Evolutionary conservation across 2,797 vertebrate species (phyloP).

Genomic region (Centroberyx gerrardi): DNA sequence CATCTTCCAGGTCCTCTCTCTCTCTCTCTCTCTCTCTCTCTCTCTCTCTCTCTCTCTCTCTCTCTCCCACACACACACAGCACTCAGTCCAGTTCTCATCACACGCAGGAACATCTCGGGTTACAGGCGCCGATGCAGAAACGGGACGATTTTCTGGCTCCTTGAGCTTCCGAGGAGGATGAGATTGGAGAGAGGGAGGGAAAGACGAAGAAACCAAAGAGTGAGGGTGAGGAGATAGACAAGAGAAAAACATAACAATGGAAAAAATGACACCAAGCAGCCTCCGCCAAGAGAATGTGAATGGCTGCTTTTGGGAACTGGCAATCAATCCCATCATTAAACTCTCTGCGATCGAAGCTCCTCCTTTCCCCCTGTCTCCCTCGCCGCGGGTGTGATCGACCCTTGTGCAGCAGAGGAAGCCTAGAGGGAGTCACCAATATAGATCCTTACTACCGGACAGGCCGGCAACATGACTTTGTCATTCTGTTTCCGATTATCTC

Average conservation of each 20-base stretch:
- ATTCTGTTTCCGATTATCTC: not conserved
- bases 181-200: not conserved
- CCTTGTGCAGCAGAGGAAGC: slow-evolving; percentile 52
- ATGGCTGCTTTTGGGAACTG: slow-evolving; percentile 25
- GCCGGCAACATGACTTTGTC: not conserved
- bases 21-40: not conserved
- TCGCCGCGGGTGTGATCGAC: slow-evolving; percentile 39
- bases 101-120: slow-evolving; percentile 31
- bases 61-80: not conserved
- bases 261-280: slow-evolving; percentile 1
- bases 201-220: not conserved
- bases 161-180: slow-evolving; percentile 8
- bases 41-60: slow-evolving; percentile 7
- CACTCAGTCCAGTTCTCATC: slow-evolving; percentile 25
- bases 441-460: slow-evolving; percentile 33
- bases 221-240: not conserved
- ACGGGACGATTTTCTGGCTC: slow-evolving; percentile 27
- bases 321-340: slow-evolving; percentile 11
- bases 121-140: slow-evolving; percentile 44
- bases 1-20: slow-evolving; percentile 11
- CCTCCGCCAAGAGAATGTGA: slow-evolving; percentile 11
- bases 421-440: slow-evolving; percentile 52
- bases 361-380: slow-evolving; percentile 14
- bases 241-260: not conserved
- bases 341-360: slow-evolving; percentile 19